Conservation (phyloP, 2,113 vertebrate species). For the Dolichotis patagonum region DNA sequence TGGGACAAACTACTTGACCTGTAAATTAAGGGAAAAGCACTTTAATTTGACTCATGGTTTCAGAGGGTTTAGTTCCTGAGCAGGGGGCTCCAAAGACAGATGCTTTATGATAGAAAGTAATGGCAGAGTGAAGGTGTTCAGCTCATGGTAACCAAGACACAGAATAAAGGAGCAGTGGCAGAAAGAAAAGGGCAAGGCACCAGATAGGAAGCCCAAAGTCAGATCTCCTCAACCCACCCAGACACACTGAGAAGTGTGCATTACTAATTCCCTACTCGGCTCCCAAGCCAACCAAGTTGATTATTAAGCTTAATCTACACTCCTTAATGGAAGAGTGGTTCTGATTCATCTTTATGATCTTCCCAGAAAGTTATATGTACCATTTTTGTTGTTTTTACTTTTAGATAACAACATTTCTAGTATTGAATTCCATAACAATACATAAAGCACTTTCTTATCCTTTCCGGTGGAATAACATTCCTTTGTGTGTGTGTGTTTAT, state of each 20-base stretch:
- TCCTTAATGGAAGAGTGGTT: not conserved
- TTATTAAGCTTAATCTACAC: not conserved
- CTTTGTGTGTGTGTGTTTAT: too few species aligned
- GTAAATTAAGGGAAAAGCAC: not conserved
- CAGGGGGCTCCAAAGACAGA: not conserved
- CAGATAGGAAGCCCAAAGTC: not conserved
- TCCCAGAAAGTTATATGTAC: not conserved
- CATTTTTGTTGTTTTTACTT: not conserved
- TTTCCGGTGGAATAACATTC: not conserved
- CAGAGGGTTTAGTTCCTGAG: not conserved
- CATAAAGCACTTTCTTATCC: not conserved
- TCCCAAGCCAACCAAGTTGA: not conserved
- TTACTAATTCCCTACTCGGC: not conserved
- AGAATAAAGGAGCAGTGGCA: not conserved
- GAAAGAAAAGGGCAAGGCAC: not conserved
- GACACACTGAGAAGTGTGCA: not conserved
- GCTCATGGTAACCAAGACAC: not conserved
- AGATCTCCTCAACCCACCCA: not conserved
- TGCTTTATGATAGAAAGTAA: not conserved
- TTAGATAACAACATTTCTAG: conserved; percentile 5
- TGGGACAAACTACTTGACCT: not conserved
- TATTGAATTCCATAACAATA: not conserved
- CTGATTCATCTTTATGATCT: not conserved
- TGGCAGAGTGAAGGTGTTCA: not conserved
- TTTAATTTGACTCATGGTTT: not conserved